Conservation (phyloP, 2,888 invertebrate species). For the Polia nebulosa region DNA sequence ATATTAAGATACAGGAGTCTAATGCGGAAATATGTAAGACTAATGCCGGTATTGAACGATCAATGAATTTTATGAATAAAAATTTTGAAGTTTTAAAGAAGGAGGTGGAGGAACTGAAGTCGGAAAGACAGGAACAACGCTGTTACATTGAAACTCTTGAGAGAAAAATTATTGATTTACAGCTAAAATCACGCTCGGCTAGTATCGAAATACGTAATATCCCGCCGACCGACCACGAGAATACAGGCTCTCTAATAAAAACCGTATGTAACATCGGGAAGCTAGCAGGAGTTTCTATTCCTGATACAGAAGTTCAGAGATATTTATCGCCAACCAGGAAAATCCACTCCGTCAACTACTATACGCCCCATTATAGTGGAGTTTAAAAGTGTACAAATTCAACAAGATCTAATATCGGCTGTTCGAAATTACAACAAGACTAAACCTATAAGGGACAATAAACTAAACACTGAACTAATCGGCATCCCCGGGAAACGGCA, state of each 20-base stretch:
- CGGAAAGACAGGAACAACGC: constrained; percentile 21
- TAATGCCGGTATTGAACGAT: no score
- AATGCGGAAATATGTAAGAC: neutral
- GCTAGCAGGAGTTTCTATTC: neutral
- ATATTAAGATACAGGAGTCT: neutral
- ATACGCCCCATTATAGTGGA: neutral
- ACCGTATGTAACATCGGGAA: neutral
- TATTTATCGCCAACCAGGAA: neutral
- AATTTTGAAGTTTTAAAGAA: constrained; percentile 19
- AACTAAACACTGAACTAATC: no score
- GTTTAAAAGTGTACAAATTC: neutral
- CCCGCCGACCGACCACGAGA: neutral
- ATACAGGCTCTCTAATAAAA: neutral
- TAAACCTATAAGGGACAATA: no score
- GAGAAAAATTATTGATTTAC: constrained; percentile 19
- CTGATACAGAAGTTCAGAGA: neutral
- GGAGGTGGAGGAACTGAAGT: constrained; percentile 15
- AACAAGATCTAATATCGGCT: neutral
- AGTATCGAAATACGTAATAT: no score
- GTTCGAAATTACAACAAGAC: no score
- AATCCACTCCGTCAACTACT: neutral
- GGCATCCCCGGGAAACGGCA: no score
- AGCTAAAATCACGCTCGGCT: no score
- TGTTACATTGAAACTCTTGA: constrained; percentile 16
- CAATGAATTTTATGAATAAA: no score